These are phyloP conservation scores for Candoia aspera DNA, from an alignment of 2,113 vertebrate genomes.

Conservation along the genomic window DNA sequence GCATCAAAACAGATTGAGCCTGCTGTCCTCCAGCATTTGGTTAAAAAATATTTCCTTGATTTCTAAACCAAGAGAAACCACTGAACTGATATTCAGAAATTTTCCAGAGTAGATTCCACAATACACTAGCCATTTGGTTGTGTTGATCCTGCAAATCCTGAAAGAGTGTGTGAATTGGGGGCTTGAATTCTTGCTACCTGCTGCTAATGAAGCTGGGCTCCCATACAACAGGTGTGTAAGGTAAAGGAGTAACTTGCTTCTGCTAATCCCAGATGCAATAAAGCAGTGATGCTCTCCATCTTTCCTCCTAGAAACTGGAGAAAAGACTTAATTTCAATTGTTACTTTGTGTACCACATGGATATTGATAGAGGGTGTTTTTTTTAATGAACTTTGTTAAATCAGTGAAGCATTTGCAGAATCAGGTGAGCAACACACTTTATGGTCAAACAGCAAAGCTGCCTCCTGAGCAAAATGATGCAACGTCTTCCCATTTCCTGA, in stretches of 20 bases:
- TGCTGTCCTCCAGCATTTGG: background rate
- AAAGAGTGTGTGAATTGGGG: background rate
- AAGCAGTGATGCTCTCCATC: background rate
- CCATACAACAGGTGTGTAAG: background rate
- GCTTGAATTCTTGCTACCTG: background rate
- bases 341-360: background rate
- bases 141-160: background rate
- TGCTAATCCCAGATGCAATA: background rate
- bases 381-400: slow-evolving; percentile 2
- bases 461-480: background rate
- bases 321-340: background rate
- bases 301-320: background rate
- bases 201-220: background rate
- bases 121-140: background rate
- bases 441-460: background rate
- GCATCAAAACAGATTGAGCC: background rate
- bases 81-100: background rate
- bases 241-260: background rate
- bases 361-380: background rate
- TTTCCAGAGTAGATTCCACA: background rate
- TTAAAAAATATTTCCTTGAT: background rate
- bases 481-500: background rate
- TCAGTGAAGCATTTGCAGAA: background rate
- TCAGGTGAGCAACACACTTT: background rate
- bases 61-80: background rate